These are phyloP conservation scores for Brachionus rubens DNA, from an alignment of 1,140 invertebrate genomes.

Conservation along the genomic window DNA sequence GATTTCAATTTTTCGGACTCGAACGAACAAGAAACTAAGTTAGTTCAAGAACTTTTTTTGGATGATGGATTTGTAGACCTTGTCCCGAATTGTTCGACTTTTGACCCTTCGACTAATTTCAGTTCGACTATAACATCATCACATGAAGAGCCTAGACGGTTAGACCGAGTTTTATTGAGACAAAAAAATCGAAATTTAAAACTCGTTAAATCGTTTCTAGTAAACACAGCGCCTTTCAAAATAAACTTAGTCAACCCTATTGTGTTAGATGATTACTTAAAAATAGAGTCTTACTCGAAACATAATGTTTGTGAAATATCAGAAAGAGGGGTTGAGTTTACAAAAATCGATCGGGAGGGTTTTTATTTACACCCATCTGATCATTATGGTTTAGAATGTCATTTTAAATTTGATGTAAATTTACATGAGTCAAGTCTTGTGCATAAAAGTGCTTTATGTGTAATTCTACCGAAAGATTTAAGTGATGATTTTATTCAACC, in stretches of 20 bases:
- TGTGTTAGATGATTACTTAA: background rate
- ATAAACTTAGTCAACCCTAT: background rate
- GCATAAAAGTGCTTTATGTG: slow-evolving; percentile 32
- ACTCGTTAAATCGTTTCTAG: background rate
- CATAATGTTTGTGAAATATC: background rate
- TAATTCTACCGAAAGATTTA: slow-evolving; percentile 25
- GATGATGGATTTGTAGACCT: background rate
- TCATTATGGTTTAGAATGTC: slow-evolving; percentile 34
- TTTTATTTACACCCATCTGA: slow-evolving; percentile 27
- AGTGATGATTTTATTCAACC: slow-evolving; percentile 37
- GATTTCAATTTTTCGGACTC: slow-evolving; percentile 44
- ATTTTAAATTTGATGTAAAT: background rate
- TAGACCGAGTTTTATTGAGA: slow-evolving; percentile 6
- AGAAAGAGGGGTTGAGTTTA: background rate
- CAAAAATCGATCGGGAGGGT: background rate
- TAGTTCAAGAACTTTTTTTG: slow-evolving; percentile 2
- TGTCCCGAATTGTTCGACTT: background rate
- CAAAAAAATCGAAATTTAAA: background rate
- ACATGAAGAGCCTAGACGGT: background rate
- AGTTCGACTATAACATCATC: slow-evolving; percentile 16
- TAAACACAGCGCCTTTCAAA: background rate
- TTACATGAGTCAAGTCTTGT: background rate
- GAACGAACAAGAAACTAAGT: background rate
- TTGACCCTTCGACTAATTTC: slow-evolving; percentile 24
- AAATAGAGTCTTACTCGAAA: background rate